phyloP scores from a whole-genome alignment of 2,797 vertebrate genomes.

The Paedocypris micromegethes region DNA sequence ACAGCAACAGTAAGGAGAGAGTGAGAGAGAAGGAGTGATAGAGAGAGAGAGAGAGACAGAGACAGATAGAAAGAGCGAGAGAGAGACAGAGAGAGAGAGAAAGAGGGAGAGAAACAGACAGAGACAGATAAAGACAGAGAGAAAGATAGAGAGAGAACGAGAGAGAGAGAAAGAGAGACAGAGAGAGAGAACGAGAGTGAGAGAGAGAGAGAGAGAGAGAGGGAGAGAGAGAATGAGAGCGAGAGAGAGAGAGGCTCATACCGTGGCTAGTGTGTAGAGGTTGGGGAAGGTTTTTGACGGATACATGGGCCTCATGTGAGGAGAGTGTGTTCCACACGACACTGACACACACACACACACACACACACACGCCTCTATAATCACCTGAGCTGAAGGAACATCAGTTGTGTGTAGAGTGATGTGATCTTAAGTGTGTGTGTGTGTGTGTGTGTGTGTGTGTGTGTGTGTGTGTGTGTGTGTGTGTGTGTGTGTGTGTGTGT shows the following conservation, averaged over 20 bases:
- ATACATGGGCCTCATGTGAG: conserved; percentile 93
- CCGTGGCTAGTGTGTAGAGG: conserved; percentile 92
- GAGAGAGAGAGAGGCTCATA: conserved; percentile 45
- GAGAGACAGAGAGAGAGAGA: too few species aligned
- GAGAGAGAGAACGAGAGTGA: neutral
- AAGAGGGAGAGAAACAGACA: too few species aligned
- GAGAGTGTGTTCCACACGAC: conserved; percentile 85
- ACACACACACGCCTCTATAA: too few species aligned
- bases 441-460: neutral
- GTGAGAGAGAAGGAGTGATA: neutral
- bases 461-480: neutral
- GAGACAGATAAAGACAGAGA: too few species aligned
- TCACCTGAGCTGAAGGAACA: too few species aligned
- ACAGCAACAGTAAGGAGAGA: too few species aligned
- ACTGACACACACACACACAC: conserved; percentile 58
- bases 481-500: neutral
- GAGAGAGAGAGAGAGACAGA: too few species aligned
- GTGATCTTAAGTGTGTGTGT: neutral
- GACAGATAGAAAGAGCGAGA: too few species aligned
- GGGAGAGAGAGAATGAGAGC: too few species aligned
- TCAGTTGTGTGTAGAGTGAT: too few species aligned
- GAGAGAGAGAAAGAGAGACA: too few species aligned
- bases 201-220: neutral
- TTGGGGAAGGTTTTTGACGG: conserved; percentile 97
- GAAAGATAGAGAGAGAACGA: too few species aligned